A percentile compares a stretch with the other conserved stretches of the same genome.
Evolutionary conservation across 2,888 invertebrate species (phyloP).

Genomic region (Mythimna lalbum): DNA sequence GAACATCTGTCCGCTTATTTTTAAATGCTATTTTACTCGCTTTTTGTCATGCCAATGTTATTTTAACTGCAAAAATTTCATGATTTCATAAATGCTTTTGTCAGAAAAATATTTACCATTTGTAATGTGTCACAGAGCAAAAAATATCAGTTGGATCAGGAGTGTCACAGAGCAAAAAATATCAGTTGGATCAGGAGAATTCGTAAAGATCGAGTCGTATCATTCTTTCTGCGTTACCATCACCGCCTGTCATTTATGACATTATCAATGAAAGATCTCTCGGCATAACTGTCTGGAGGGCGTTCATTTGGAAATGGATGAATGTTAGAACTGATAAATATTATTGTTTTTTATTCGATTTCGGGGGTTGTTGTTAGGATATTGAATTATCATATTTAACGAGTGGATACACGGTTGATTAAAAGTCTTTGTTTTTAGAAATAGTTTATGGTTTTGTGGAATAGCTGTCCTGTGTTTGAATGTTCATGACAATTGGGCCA

Average conservation of each 20-base stretch:
- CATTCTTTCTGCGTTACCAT: conserved; percentile 18
- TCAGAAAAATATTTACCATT: no score
- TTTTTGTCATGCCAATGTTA: conserved; percentile 5
- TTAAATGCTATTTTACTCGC: conserved; percentile 14
- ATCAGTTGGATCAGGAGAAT: conserved; percentile 18
- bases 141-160: conserved; percentile 23
- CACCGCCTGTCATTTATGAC: conserved; percentile 35
- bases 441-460: background rate
- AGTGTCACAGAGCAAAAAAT: conserved; percentile 14
- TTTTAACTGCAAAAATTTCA: conserved; percentile 21
- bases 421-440: background rate
- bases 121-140: conserved; percentile 18
- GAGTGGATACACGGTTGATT: background rate
- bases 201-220: conserved; percentile 24
- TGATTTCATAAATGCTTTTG: conserved; percentile 18
- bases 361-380: background rate
- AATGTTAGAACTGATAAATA: conserved; percentile 16
- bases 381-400: background rate
- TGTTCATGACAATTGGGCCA: no score
- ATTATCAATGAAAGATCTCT: conserved; percentile 39
- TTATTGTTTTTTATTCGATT: conserved; percentile 12
- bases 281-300: conserved; percentile 25
- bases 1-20: conserved; percentile 16
- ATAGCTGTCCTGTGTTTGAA: no score
- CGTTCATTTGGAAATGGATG: conserved; percentile 27